phyloP scores from a whole-genome alignment of 2,888 invertebrate species.

The Oscheius sp. region DNA sequence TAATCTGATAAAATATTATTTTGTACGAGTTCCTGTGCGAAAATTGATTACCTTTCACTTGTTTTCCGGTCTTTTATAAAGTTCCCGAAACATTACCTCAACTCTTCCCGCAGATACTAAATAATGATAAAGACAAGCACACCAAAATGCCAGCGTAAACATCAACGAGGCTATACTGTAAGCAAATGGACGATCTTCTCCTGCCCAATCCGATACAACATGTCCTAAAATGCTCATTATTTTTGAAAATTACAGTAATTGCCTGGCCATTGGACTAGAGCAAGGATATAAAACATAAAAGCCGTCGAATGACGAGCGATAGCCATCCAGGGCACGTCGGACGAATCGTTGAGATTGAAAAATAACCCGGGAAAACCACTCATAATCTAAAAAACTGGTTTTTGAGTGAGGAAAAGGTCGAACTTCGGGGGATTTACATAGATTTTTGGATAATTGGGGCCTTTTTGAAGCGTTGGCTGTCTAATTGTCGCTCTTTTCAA shows the following conservation, averaged over 20 bases:
- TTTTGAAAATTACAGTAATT: neutral
- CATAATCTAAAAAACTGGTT: neutral
- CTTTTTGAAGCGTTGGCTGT: too few relatives aligned
- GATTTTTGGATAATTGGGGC: neutral
- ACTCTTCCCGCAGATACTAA: conserved; percentile 38
- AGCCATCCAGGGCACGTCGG: conserved; percentile 17
- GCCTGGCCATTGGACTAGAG: conserved; percentile 38
- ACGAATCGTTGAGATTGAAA: conserved; percentile 5
- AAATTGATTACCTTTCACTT: too few relatives aligned
- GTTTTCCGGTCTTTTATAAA: too few relatives aligned
- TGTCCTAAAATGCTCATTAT: conserved; percentile 14
- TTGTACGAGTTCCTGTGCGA: too few relatives aligned
- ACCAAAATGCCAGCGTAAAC: conserved; percentile 38
- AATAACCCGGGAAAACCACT: conserved; percentile 16
- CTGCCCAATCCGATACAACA: conserved; percentile 37
- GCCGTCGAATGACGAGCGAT: conserved; percentile 33
- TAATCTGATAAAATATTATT: too few relatives aligned
- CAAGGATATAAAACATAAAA: conserved; percentile 29
- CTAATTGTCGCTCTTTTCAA: too few relatives aligned
- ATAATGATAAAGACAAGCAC: conserved; percentile 37
- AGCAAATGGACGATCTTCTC: conserved; percentile 33
- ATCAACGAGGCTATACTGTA: conserved; percentile 33
- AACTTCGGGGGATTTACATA: neutral
- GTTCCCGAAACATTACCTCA: too few relatives aligned
- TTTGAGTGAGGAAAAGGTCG: too few relatives aligned